Base-by-base conservation (phyloP, 2,888 invertebrate species). In the Stratiomys singularior region DNA sequence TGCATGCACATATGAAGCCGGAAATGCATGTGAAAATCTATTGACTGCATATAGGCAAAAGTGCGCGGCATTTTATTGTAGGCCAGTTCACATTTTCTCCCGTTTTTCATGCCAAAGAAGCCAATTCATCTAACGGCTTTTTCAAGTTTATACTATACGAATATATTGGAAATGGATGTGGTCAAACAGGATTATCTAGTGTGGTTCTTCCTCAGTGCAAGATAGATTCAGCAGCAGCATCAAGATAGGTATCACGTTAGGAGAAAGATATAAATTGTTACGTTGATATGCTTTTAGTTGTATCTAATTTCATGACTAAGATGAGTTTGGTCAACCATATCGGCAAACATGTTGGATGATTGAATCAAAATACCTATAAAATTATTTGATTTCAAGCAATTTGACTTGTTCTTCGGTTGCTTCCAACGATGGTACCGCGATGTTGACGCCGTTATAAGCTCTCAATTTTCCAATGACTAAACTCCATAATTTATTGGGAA, bases 131-230 rank as follows among this genome's bases (percentile, higher is more conserved):
- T 64, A 64, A 64, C 64, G 64, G 64, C 30, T 13, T 7, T 27
- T 64, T 64, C 64, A 64, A 64, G 64, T 64, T 64, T 64, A 64
- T 15, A 21, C 30, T 30, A 25, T 18, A 60, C 60, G 7, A 13
- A 9, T 37, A 37, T 37, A 37, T 37, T 3, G 37, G 15, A 21
- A 60, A 11, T 60, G 60, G 18, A 64, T 64, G 64, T 64, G 64
- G 64, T 30, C 64, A 64, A 64, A 30, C 64, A 64, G 64, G 64
- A 64, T 30, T 64, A 64, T 27, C 64, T 30, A 64, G 64, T n/a
- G 13, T 23, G 21, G 21, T 3, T 5, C n/a, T n/a, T n/a, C 58
- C 9, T 9, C 64, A 25, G 15, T 15, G 30, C 21, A 64, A 64
- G 28, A 64, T 28, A 27, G 5, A 52, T n/a, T 2, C 52, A 52